Base-by-base conservation (phyloP, 2,888 invertebrate species). In the Peribatodes rhomboidaria region DNA sequence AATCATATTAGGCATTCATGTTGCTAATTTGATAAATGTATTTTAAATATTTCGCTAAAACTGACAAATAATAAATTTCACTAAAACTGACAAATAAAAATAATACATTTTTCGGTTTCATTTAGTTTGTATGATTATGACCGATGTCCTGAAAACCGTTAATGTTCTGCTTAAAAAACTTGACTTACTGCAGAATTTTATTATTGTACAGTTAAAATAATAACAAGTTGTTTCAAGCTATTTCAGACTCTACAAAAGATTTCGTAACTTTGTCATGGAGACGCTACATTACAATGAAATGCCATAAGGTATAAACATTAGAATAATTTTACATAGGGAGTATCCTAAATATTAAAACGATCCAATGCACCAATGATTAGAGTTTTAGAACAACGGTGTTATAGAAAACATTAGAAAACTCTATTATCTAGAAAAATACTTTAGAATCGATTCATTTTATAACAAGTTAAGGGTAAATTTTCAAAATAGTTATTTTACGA, bases 351-450 rank as follows among this genome's bases (percentile, higher is more conserved):
- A 46, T 52, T 44, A 27, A 52, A 50, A 50, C 37, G 37, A 60
- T 44, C 49, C 11, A 49, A 60, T 52, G 59, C 50, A 65, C 55
- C 44, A 60, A 60, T 60, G 10, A 47, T 49, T 16, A 54, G 35
- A 44, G 35, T 49, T 35, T 35, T 39, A 41, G 22, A 65, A 65
- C 49, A 59, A 54, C 13, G 55, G 65, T 57, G 22, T 62, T 39
- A 53, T 55, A 70, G 53, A 67, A 69, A 68, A 58, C 35, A 49
- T 57, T 68, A 66, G 61, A 70, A 65, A 67, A 67, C 35, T 16
- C 56, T 14, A 58, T 44, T 18, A 55, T 63, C 65, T 73, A 72
- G 63, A 72, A 69, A 68, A 69, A 71, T 70, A 68, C 63, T 50
- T 58, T 61, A 57, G 54, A 47, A 61, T 54, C 55, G 58, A 67